These are phyloP conservation scores for Meriones unguiculatus DNA, from an alignment of 2,113 vertebrate genomes.

Conservation along the genomic window DNA sequence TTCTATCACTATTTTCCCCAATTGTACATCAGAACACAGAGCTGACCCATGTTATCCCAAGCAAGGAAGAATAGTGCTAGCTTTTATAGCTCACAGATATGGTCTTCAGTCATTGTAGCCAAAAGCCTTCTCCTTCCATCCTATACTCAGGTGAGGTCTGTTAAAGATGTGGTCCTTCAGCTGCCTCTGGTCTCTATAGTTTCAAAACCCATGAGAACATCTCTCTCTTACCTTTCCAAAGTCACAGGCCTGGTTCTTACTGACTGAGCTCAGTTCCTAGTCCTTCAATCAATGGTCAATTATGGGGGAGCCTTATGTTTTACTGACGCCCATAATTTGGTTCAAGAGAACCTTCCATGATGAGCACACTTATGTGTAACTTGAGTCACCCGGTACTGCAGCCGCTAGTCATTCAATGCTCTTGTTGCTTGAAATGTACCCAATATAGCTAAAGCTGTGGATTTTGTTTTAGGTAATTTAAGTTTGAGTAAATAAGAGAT, in stretches of 20 bases:
- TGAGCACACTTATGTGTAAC: background rate
- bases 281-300: background rate
- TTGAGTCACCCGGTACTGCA: background rate
- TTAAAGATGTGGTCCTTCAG: background rate
- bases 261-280: background rate
- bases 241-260: background rate
- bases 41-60: background rate
- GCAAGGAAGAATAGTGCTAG: background rate
- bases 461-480: slow-evolving; percentile 27
- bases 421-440: background rate
- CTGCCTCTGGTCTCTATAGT: background rate
- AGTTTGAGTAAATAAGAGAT: slow-evolving; percentile 1
- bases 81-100: slow-evolving; percentile 8
- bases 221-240: background rate
- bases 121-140: background rate
- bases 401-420: background rate
- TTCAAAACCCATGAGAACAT: background rate
- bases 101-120: background rate
- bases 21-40: background rate
- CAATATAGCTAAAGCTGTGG: background rate
- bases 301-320: background rate
- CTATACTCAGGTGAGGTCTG: background rate
- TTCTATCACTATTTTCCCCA: background rate
- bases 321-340: background rate
- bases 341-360: background rate